These are phyloP conservation scores for Nymphalis io DNA, from an alignment of 1,140 invertebrate genomes.

Conservation along the genomic window DNA sequence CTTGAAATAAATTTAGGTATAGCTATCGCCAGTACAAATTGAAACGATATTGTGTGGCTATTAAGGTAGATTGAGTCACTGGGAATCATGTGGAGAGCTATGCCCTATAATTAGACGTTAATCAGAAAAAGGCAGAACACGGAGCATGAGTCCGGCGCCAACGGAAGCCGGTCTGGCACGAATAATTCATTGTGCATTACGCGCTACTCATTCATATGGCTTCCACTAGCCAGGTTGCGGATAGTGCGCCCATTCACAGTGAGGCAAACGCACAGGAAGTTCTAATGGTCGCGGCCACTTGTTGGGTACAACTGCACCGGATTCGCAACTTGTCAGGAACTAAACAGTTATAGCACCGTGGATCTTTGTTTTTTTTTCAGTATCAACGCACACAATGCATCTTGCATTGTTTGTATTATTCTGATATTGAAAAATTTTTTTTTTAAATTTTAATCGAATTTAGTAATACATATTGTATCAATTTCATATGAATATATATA, in stretches of 20 bases:
- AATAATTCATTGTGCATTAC: constrained; percentile 73
- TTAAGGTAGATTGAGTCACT: constrained; percentile 66
- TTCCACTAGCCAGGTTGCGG: constrained; percentile 53
- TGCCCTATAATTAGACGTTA: constrained; percentile 78
- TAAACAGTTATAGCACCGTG: constrained; percentile 56
- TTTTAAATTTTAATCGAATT: neutral
- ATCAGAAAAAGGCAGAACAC: constrained; percentile 76
- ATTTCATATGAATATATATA: no score
- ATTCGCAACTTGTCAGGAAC: constrained; percentile 54
- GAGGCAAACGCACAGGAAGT: constrained; percentile 65
- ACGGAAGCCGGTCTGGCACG: constrained; percentile 72
- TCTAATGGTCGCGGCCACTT: constrained; percentile 59
- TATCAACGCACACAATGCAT: no score
- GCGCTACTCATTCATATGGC: constrained; percentile 70
- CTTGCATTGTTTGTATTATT: no score
- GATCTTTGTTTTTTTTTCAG: constrained; percentile 24
- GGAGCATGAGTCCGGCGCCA: constrained; percentile 73
- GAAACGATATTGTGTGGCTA: constrained; percentile 2
- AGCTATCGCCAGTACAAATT: neutral
- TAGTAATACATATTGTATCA: no score
- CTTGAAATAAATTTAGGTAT: neutral
- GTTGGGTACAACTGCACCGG: constrained; percentile 57
- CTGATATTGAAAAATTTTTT: no score
- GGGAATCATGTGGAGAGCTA: constrained; percentile 67
- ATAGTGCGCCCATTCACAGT: constrained; percentile 59